Base-by-base conservation (phyloP, 1,140 invertebrate species). In the Euglossa dilemma region DNA sequence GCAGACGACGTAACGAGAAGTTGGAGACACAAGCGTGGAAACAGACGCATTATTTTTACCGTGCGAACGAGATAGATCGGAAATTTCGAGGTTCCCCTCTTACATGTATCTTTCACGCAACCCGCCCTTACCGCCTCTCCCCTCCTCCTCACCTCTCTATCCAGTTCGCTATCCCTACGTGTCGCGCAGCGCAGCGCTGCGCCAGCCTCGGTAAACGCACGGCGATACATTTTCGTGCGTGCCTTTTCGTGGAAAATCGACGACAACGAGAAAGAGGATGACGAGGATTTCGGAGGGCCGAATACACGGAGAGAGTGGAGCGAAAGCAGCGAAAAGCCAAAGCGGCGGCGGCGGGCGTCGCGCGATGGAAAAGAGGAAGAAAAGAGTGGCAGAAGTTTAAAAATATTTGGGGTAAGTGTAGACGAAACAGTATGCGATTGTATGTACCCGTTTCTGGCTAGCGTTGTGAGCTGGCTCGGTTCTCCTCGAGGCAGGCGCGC, bases 381-480 rank as follows among this genome's bases (percentile, higher is more conserved):
- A 47, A 56, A 66, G 52, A 59, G 59, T n/a, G 36, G 72, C 71
- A 75, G 72, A 66, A 72, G 75, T 88, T 88, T 80, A 70, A 85
- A 88, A 89, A 89, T 85, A 80, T 88, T 82, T 67, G 86, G 67
- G 87, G 84, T 88, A 86, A 89, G 87, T 89, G 84, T 85, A 59
- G 59, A 80, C 74, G 82, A 86, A 81, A 84, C 50, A 74, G 80
- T 64, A 54, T 67, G 75, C 75, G 80, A 67, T 67, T 73, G 79
- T 85, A 84, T 79, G 86, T 57, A 80, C 57, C 56, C 72, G 74
- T 71, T 84, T 82, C 86, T 66, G 75, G 79, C 56, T 76, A 70
- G 72, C 77, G 61, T 43, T n/a, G 75, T 71, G 70, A 84, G 86
- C 64, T 76, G 85, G 86, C 64, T 78, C 28, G 57, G 52, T 70